Base-by-base conservation (phyloP, 35 echinoderm and acorn worm species). In the Apostichopus japonicus region DNA sequence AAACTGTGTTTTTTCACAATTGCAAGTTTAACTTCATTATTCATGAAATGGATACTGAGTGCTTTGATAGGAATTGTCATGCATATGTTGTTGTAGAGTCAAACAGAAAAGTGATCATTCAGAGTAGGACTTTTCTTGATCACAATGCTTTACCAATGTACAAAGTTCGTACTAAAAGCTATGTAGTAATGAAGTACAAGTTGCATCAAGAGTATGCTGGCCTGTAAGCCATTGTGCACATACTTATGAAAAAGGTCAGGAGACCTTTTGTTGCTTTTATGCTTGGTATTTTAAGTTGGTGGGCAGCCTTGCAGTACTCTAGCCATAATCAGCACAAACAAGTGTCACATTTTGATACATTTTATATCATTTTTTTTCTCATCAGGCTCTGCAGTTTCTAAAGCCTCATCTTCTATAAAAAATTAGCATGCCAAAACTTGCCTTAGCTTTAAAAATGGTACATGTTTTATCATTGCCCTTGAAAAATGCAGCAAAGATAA, bases 111-210 rank as follows among this genome's bases (percentile, higher is more conserved):
- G 11, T 25, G 51, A 24, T 80, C 33, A 11, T 80, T n/a, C n/a
- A n/a, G n/a, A n/a, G n/a, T n/a, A n/a, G n/a, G n/a, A n/a, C n/a
- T n/a, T n/a, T n/a, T n/a, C n/a, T n/a, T n/a, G n/a, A n/a, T n/a
- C n/a, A n/a, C n/a, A n/a, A n/a, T n/a, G n/a, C n/a, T n/a, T n/a
- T n/a, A n/a, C n/a, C n/a, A 80, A 10, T 80, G 23, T 80, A 80
- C 24, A 80, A 33, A 80, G 78, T 80, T 80, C n/a, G 78, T 80
- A 80, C 78, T 77, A 80, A 80, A 80, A 80, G 51, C 33, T n/a
- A n/a, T n/a, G n/a, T n/a, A n/a, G n/a, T n/a, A n/a, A n/a, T n/a
- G n/a, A n/a, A n/a, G n/a, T n/a, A 80, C 78, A 80, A 80, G 14
- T 80, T 80, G 78, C 78, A 80, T 80, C 78, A 80, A 51, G 78